Evolutionary conservation across 2,888 invertebrate species (phyloP), one percentile per base, ranked within the genome.

Genomic region (Gisinianus flammeolus): DNA sequence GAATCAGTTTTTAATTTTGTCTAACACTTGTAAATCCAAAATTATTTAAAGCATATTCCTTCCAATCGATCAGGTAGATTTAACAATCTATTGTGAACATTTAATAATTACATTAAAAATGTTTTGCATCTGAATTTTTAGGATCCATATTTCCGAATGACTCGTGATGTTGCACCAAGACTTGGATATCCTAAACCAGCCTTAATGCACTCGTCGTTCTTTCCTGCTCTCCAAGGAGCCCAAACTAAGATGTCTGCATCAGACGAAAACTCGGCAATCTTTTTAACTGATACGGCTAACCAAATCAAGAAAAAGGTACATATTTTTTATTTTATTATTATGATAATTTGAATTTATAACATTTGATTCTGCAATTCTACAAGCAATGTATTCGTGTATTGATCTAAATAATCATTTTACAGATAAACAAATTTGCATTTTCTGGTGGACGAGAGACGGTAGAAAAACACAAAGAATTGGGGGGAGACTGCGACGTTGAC

Each of bases 131-230:
- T 35, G 35, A 35, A 44, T 28, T 83, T 85, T 28, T 85, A 91
- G 90, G 99, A 99, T 89, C 99, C 99, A 0, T 99, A 98, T 88
- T 99, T 99, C 88, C 91, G 99, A 44, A 97, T 99, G 98, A 94
- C 97, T 0, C 91, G 99, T 75, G 99, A 99, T 88, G 97, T 98
- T n/a, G 96, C 98, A 0, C 96, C 98, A 0, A 91, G 93, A 16
- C 88, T 99, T 19, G 93, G 95, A 85, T 90, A 91, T 87, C 91
- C 92, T 22, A 96, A 99, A 87, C 96, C 99, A 76, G 91, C 97
- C 4, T 88, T 96, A 64, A 86, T 95, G 35, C 96, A 96, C 87
- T 93, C 95, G 22, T 89, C 91, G 79, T 97, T 98, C 90, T 93
- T 97, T 82, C 97, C 97, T 0, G 95, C 97, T 0, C 87, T 99